These are phyloP conservation scores for Enteromius radiatus DNA, from an alignment of 2,797 vertebrate genomes.

Conservation along the genomic window DNA sequence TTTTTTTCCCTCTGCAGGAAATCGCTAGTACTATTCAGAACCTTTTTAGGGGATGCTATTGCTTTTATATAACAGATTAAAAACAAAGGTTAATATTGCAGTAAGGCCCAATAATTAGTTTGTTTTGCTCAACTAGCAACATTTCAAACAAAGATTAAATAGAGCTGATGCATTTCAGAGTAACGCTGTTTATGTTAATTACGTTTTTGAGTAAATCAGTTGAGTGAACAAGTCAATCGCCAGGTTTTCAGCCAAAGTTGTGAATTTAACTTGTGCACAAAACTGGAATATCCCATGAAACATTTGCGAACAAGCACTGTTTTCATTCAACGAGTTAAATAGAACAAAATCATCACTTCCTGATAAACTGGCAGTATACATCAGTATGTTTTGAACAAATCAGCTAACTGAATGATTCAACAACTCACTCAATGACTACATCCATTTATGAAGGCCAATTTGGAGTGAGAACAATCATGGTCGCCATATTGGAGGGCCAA, in stretches of 20 bases:
- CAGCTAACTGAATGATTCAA: not conserved
- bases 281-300: too few relatives aligned
- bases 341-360: too few relatives aligned
- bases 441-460: not conserved
- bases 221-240: not conserved
- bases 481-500: not conserved
- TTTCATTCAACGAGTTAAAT: too few relatives aligned
- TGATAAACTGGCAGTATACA: too few relatives aligned
- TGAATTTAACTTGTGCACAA: too few relatives aligned
- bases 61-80: not conserved
- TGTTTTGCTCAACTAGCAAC: not conserved
- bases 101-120: not conserved
- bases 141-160: not conserved
- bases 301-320: too few relatives aligned
- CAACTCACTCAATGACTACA: not conserved
- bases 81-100: not conserved
- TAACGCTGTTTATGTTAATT: not conserved
- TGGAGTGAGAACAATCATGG: not conserved
- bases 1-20: too few relatives aligned
- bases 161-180: not conserved
- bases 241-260: too few relatives aligned
- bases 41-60: not conserved
- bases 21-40: not conserved
- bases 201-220: not conserved
- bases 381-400: slow-evolving; percentile 12